Base-by-base conservation (phyloP, 1,140 invertebrate species). In the Brachionus rotundiformis region DNA sequence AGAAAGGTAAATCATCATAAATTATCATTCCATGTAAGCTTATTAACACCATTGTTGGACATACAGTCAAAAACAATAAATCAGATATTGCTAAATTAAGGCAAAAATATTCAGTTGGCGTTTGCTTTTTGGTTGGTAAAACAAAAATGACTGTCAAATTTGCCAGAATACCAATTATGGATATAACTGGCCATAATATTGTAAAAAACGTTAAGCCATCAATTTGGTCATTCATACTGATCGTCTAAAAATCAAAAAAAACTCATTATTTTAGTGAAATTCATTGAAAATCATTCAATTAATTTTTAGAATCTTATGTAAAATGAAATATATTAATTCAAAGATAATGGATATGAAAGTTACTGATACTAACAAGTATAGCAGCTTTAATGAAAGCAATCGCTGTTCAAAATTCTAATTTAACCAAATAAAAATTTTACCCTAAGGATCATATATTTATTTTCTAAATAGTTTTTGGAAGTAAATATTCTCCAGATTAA, bases 1-100 rank as follows among this genome's bases (percentile, higher is more conserved):
- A 23, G 4, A 31, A 16, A 59, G 76, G 76, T 39, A 79, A 36
- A 59, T 39, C 31, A n/a, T 79, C 33, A 13, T 59, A 59, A 33
- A 23, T 39, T 13, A 79, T 27, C 1, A 54, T 11, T 27, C 59
- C 16, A 63, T 79, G 25, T 6, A 31, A 25, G n/a, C 8, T 79
- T 10, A 41, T 31, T 79, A 79, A 25, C 2, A 39, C 6, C 76
- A 79, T 33, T 23, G 76, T 63, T 23, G 76, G 76, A 61, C 76
- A 79, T 3, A 79, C 36, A 6, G 41, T 25, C 13, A 79, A 25
- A 59, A 79, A 79, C 13, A 79, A 31, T 8, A 63, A 59, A 63
- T 79, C 76, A 3, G 76, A 79, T 79, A 79, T 59, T 0, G 76
- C 76, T 63, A 79, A 25, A 63, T 79, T 79, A 8, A 79, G n/a